Base-by-base conservation (phyloP, 2,113 vertebrate genomes). In the Podilymbus podiceps region DNA sequence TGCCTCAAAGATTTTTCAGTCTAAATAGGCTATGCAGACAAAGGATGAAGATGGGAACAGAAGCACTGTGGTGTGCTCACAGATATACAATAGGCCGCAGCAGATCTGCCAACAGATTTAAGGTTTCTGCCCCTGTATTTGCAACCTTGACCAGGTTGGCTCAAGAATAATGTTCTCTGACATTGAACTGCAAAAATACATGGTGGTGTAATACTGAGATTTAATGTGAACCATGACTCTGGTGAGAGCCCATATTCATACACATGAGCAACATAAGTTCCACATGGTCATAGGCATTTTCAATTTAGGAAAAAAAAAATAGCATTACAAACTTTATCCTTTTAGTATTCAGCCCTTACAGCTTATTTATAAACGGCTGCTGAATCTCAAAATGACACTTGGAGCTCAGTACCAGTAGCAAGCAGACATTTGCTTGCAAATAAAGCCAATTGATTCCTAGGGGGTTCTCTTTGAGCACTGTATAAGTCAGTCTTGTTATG, bases 391-490 rank as follows among this genome's bases (percentile, higher is more conserved):
- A 96, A 81, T 83, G 15, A 83, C 74, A 66, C 66, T 77, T 76
- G 74, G 63, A 90, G 62, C 59, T 96, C 82, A 81, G 42, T 80
- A 77, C 17, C 22, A 68, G 49, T 35, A 59, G 68, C 53, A 93
- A 88, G 53, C 33, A 77, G 87, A 75, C 16, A 71, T 89, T 94
- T 69, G 12, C 60, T 85, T 93, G 59, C 31, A 92, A 93, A 90
- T 94, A 97, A 93, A 96, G 83, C 42, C 59, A 94, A 67, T 50
- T 77, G 85, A 91, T 93, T 96, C 50, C 80, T 90, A 69, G 22
- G 62, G 15, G 7, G 25, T 82, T 92, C 38, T 93, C 42, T 88
- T 66, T 84, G 66, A 94, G 25, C 23, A 44, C 38, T 60, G 25
- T 79, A 5, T 79, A 49, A 71, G 63, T 55, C 50, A 79, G 33